Evolutionary conservation across 1,140 invertebrate genomes (phyloP), one percentile per base, ranked within the genome.

Genomic region (Ostrea denselamellosa): DNA sequence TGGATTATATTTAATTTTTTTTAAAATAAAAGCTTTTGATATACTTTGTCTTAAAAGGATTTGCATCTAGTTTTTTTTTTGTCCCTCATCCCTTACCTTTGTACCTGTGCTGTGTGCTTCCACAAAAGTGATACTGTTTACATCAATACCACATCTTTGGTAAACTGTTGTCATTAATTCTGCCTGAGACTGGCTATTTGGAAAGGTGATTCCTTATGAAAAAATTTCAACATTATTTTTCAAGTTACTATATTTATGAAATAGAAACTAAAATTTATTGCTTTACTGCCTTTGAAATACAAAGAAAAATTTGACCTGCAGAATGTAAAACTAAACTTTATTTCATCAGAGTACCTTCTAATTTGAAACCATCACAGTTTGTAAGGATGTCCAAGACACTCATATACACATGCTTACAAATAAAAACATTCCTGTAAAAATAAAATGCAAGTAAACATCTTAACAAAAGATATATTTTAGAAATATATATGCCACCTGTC

Each of bases 41-140:
- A 44, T 5, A 44, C 34, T 44, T 44, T 44, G 34, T 44, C 34
- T 44, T 5, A 2, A 5, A 44, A n/a, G n/a, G n/a, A n/a, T n/a
- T n/a, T n/a, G n/a, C n/a, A n/a, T n/a, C n/a, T n/a, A n/a, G n/a
- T n/a, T n/a, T n/a, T n/a, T n/a, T 44, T 44, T 5, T 44, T 44
- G 34, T 62, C 7, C 19, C 2, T 62, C 19, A 5, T 62, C n/a
- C 56, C 56, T 2, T 83, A 92, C 91, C 86, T 88, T 88, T 56
- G 91, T 92, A 51, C 90, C 91, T 52, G 91, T 90, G 19, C 90
- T 90, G 83, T 92, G 91, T 12, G 88, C 82, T 22, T 92, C 91
- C 28, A 92, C 85, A 81, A 90, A 92, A 28, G 83, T 81, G 3
- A 92, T 28, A 3, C 88, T 58, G 54, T 88, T 54, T 17, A 52